Percentiles rank a stretch among this genome's conserved stretches.
These are phyloP conservation scores for Chloroceryle aenea DNA, from an alignment of 2,113 vertebrate species.

Conservation along the genomic window DNA sequence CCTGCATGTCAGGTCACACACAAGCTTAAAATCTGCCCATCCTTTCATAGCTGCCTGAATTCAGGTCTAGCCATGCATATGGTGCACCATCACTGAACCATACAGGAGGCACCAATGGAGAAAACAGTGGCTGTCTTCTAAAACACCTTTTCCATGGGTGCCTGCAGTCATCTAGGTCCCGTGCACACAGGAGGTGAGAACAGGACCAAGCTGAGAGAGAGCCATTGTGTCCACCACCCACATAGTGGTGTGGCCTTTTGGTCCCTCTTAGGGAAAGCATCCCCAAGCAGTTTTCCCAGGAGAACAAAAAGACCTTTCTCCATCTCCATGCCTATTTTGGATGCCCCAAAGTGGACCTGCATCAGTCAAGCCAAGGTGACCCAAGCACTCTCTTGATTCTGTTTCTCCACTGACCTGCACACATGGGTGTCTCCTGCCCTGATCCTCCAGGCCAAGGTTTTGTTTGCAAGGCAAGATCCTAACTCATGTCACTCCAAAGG, in stretches of 20 bases:
- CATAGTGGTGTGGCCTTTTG: not conserved
- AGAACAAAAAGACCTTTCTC: not conserved
- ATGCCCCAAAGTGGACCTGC: not conserved
- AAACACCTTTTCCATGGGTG: not conserved
- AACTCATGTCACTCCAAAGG: not conserved
- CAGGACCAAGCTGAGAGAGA: not conserved
- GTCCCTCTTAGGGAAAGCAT: not conserved
- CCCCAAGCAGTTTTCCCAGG: not conserved
- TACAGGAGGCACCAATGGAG: not conserved
- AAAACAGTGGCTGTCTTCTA: not conserved
- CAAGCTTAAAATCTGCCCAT: not conserved
- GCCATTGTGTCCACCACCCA: fast-evolving
- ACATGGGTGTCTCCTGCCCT: fast-evolving
- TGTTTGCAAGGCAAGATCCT: not conserved
- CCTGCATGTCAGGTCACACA: not conserved
- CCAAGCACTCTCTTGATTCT: not conserved
- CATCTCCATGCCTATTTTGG: not conserved
- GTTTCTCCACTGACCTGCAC: not conserved
- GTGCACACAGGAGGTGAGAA: fast-evolving
- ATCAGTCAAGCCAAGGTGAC: not conserved
- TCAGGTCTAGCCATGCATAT: fast-evolving
- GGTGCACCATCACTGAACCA: not conserved
- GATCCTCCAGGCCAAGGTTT: not conserved
- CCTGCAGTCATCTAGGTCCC: not conserved
- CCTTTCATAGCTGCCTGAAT: not conserved